Conservation (phyloP, 2,113 vertebrate species). For the Pagrus major region DNA sequence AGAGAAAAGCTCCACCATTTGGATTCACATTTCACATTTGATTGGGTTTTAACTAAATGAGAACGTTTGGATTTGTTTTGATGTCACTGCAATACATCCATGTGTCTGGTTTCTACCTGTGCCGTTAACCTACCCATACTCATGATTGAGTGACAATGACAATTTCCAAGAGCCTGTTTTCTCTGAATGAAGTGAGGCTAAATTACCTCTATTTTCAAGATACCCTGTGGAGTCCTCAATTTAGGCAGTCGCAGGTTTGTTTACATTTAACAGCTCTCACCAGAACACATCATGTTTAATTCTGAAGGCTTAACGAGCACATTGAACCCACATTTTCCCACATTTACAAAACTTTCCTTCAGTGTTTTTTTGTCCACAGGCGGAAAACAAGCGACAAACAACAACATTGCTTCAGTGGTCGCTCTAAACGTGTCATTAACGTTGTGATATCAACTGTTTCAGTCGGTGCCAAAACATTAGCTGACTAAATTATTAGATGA, state of each 20-base stretch:
- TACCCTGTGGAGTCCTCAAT: slow-evolving; percentile 1
- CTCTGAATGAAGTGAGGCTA: slow-evolving; percentile 1
- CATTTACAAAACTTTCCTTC: neutral
- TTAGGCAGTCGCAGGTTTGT: slow-evolving; percentile 15
- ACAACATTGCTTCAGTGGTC: neutral
- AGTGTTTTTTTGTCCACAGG: neutral
- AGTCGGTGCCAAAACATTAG: neutral
- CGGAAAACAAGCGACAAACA: neutral
- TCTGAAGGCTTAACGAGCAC: neutral
- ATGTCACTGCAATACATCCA: neutral
- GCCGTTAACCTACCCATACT: neutral
- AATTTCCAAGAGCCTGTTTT: slow-evolving; percentile 12
- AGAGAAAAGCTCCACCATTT: no score
- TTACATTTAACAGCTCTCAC: slow-evolving; percentile 3
- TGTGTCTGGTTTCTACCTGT: neutral
- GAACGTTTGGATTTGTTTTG: neutral
- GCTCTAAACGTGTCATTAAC: neutral
- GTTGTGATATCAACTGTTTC: neutral
- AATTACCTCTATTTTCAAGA: slow-evolving; percentile 18
- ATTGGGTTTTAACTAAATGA: no score
- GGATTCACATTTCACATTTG: no score
- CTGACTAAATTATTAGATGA: neutral
- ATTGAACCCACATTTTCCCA: neutral
- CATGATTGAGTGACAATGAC: neutral
- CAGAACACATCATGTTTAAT: neutral